Conservation (phyloP, 30 jellyfish, hydroid and myxozoan genomes). For the Aurelia coerulea region DNA sequence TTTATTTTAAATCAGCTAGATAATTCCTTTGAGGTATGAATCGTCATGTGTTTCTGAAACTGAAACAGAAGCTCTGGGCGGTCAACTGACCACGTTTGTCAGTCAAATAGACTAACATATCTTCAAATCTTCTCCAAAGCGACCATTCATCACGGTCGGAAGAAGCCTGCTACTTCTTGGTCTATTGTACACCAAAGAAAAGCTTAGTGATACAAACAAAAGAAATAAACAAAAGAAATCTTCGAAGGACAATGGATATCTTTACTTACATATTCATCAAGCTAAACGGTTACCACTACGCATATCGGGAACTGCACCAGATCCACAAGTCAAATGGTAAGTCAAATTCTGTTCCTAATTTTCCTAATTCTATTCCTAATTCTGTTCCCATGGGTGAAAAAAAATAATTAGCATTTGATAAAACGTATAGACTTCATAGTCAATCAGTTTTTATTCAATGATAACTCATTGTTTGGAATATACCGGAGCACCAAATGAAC, state of each 20-base stretch:
- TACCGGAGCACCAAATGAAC: too few relatives aligned
- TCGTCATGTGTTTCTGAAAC: too few relatives aligned
- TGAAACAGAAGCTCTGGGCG: too few relatives aligned
- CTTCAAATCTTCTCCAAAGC: slow-evolving; percentile 8
- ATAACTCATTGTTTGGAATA: too few relatives aligned
- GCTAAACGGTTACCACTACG: slow-evolving; percentile 76
- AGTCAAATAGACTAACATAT: too few relatives aligned
- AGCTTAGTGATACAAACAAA: slow-evolving; percentile 13
- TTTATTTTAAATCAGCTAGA: too few relatives aligned
- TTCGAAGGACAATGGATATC: slow-evolving; percentile 43
- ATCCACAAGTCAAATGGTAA: slow-evolving; percentile 73
- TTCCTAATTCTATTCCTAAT: not conserved
- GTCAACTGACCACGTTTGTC: too few relatives aligned
- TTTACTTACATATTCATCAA: slow-evolving; percentile 63
- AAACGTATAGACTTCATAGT: too few relatives aligned
- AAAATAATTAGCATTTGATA: too few relatives aligned
- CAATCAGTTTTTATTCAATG: too few relatives aligned
- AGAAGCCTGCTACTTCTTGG: slow-evolving; percentile 75
- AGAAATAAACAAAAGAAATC: slow-evolving; percentile 18
- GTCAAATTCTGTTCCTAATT: not conserved
- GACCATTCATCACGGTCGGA: slow-evolving; percentile 58
- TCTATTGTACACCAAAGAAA: slow-evolving; percentile 61
- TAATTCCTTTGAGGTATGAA: too few relatives aligned
- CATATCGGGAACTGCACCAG: slow-evolving; percentile 67
- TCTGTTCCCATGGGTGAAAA: too few relatives aligned